phyloP scores from a whole-genome alignment of 2,888 invertebrate species.

The Lagria hirta region DNA sequence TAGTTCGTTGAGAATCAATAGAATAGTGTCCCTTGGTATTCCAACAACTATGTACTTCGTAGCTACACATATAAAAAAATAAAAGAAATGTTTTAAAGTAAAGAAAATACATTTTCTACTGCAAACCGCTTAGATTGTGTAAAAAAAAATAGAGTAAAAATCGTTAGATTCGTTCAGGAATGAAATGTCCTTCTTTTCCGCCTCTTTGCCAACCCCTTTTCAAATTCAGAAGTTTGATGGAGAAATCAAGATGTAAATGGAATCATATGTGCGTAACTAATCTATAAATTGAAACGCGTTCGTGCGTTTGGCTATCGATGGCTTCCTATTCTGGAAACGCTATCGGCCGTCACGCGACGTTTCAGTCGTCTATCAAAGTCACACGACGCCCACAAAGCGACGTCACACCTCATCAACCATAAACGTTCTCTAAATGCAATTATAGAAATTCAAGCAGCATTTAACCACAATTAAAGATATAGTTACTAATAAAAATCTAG shows the following conservation, averaged over 20 bases:
- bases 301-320: constrained; percentile 30
- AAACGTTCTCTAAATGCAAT: constrained; percentile 6
- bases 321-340: constrained; percentile 25
- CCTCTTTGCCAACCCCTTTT: no score
- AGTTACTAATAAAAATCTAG: no score
- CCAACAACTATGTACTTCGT: constrained; percentile 25
- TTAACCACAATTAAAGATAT: no score
- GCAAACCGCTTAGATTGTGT: no score
- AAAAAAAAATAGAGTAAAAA: neutral
- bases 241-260: constrained; percentile 30
- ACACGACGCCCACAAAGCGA: constrained; percentile 17
- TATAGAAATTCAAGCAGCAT: constrained; percentile 9
- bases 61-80: no score
- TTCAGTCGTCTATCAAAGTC: constrained; percentile 24
- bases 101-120: constrained; percentile 24
- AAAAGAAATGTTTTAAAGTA: constrained; percentile 22
- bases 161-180: no score
- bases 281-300: constrained; percentile 34
- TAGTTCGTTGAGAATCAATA: constrained; percentile 28
- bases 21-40: constrained; percentile 28
- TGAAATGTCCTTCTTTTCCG: no score
- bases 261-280: constrained; percentile 34
- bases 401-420: constrained; percentile 16
- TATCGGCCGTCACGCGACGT: constrained; percentile 28
- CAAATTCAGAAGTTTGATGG: constrained; percentile 18